phyloP scores from a whole-genome alignment of 2,113 vertebrate genomes.

The Cygnus buccinator region DNA sequence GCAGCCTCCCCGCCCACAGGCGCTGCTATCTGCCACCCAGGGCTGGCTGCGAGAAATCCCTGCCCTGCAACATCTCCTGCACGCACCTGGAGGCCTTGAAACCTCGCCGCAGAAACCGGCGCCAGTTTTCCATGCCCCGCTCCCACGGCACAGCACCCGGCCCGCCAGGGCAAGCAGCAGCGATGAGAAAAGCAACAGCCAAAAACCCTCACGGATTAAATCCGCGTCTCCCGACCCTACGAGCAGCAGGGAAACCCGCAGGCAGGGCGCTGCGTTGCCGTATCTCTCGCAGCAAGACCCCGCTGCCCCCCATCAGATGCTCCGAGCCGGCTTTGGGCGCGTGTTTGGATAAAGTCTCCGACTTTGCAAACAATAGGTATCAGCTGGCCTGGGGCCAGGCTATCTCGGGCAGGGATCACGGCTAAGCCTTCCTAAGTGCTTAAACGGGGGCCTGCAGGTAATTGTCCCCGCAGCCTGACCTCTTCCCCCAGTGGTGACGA shows the following conservation, averaged over 20 bases:
- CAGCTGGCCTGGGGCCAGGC: constrained; percentile 34
- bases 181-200: background rate
- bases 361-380: constrained; percentile 64
- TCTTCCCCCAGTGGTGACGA: background rate
- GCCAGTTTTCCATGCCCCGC: background rate
- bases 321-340: background rate
- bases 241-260: background rate
- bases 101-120: background rate
- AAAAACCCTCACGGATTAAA: accelerated
- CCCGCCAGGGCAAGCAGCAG: background rate
- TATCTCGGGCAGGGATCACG: constrained; percentile 45
- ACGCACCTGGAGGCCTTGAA: background rate
- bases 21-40: background rate
- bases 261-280: background rate
- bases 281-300: background rate
- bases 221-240: accelerated
- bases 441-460: constrained; percentile 1
- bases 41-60: constrained; percentile 51
- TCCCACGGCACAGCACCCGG: background rate
- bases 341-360: background rate
- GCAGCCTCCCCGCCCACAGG: background rate
- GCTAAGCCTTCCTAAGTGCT: constrained; percentile 48
- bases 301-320: background rate
- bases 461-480: background rate
- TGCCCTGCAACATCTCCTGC: constrained; percentile 46